Percentiles rank a stretch among this genome's conserved stretches.
Conservation (phyloP, 2,888 invertebrate species). For the Epinotia ramella region DNA sequence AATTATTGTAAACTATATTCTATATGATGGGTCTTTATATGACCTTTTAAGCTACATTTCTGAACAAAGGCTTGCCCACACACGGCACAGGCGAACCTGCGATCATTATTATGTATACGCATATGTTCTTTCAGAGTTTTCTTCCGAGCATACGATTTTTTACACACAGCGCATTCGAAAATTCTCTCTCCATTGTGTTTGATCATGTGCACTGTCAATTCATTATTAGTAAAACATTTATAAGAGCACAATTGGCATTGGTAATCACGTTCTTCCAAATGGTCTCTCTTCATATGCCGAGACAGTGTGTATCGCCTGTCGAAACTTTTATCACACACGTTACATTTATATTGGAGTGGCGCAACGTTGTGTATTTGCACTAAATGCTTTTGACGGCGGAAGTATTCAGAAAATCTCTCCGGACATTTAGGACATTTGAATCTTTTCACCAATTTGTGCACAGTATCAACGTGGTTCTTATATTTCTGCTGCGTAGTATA, state of each 20-base stretch:
- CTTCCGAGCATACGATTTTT: conserved; percentile 60
- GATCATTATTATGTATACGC: conserved; percentile 65
- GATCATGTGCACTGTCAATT: conserved; percentile 46
- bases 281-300: conserved; percentile 46
- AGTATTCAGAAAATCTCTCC: conserved; percentile 59
- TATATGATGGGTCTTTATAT: conserved; percentile 68
- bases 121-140: conserved; percentile 66
- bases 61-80: conserved; percentile 80
- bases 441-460: conserved; percentile 58
- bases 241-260: conserved; percentile 44
- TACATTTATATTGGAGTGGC: conserved; percentile 45
- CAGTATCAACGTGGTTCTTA: conserved; percentile 54
- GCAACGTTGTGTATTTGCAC: conserved; percentile 42
- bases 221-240: conserved; percentile 45
- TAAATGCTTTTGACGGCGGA: conserved; percentile 55
- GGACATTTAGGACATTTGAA: conserved; percentile 59
- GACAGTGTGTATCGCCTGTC: conserved; percentile 49
- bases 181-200: conserved; percentile 47
- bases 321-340: conserved; percentile 46
- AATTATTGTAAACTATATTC: conserved; percentile 40
- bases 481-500: conserved; percentile 56
- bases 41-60: conserved; percentile 75
- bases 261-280: conserved; percentile 46
- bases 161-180: conserved; percentile 51
- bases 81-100: conserved; percentile 72